These are phyloP conservation scores for Ptilodon capucinus DNA, from an alignment of 2,888 invertebrate species.

Conservation along the genomic window DNA sequence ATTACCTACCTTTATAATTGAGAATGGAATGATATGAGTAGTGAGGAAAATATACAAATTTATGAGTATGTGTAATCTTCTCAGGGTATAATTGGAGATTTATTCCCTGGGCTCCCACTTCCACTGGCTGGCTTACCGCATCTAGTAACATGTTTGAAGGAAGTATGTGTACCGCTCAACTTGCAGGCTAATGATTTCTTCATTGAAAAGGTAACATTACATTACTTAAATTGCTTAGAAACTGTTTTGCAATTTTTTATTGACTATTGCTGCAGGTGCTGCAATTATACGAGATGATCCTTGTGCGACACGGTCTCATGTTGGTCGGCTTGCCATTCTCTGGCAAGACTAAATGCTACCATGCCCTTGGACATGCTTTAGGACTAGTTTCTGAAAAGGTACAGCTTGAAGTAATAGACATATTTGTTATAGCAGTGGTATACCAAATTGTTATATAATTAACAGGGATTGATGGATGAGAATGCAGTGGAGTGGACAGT, in stretches of 20 bases:
- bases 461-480: constrained; percentile 87
- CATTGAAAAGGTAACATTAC: constrained; percentile 85
- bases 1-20: too few relatives aligned
- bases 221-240: background rate
- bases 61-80: background rate
- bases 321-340: constrained; percentile 95
- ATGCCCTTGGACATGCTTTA: constrained; percentile 90
- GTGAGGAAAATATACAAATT: too few relatives aligned
- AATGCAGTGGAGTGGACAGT: constrained; percentile 89
- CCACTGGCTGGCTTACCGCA: constrained; percentile 90
- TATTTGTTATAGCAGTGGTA: background rate
- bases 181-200: constrained; percentile 93
- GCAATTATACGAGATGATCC: constrained; percentile 97
- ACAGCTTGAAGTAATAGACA: too few relatives aligned
- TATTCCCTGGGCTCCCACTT: constrained; percentile 93
- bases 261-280: constrained; percentile 51
- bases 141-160: constrained; percentile 67
- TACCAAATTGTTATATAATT: background rate
- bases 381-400: constrained; percentile 89
- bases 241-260: background rate
- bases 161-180: constrained; percentile 87
- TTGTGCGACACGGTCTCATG: constrained; percentile 97
- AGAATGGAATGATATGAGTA: too few relatives aligned
- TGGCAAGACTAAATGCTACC: constrained; percentile 94
- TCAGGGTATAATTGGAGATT: constrained; percentile 94